Conservation (phyloP, 2,797 vertebrate species). For the Microctenopoma stevenorrisi region DNA sequence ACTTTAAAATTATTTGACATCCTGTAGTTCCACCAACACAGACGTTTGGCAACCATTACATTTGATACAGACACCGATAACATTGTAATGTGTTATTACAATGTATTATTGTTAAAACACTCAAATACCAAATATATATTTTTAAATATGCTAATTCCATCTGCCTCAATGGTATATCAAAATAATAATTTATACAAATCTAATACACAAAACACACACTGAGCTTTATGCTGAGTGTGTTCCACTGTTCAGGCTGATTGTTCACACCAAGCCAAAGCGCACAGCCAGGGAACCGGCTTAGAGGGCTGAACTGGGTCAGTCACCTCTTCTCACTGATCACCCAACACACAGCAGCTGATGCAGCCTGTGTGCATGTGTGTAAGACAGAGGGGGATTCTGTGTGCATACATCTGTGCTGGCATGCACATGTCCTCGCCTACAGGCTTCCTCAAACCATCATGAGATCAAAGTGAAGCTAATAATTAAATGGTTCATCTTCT, state of each 20-base stretch:
- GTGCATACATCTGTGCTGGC: slow-evolving; percentile 47
- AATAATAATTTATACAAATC: background rate
- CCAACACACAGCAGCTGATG: slow-evolving; percentile 49
- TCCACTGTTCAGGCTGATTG: slow-evolving; percentile 48
- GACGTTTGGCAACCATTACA: too few species aligned
- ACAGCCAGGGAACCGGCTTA: slow-evolving; percentile 43
- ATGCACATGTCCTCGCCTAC: slow-evolving; percentile 27
- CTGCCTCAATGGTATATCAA: background rate
- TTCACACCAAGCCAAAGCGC: slow-evolving; percentile 46
- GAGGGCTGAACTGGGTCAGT: slow-evolving; percentile 72
- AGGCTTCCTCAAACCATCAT: slow-evolving; percentile 53
- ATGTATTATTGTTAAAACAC: too few species aligned
- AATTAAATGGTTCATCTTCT: slow-evolving; percentile 40
- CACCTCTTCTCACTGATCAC: slow-evolving; percentile 43
- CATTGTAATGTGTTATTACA: too few species aligned
- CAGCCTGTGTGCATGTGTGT: slow-evolving; percentile 35
- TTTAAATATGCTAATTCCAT: too few species aligned
- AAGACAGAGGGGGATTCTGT: slow-evolving; percentile 36
- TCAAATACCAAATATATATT: background rate
- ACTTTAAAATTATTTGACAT: background rate
- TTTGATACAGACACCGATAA: too few species aligned
- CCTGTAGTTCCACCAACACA: background rate
- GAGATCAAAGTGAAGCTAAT: slow-evolving; percentile 67
- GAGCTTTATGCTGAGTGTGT: slow-evolving; percentile 11
- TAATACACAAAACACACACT: background rate